Evolutionary conservation across 37 sponge, comb jelly and placozoan genomes (phyloP), one percentile per base, ranked within the genome.

Genomic region (Cliona cf. orientalis): DNA sequence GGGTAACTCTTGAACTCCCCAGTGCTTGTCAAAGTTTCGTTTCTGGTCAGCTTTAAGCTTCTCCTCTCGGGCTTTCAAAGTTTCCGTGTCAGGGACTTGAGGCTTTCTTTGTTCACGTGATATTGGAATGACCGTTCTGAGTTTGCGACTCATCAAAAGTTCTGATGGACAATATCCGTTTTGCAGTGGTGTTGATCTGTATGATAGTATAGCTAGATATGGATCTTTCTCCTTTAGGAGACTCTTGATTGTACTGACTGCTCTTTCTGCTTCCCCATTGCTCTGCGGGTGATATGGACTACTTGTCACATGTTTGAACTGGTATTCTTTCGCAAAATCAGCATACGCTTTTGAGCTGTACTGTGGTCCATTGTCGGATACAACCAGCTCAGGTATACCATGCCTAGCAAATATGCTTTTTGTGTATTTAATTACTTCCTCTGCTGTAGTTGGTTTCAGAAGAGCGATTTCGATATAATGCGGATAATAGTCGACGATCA

Each of bases 141-240:
- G n/a, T n/a, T n/a, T n/a, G n/a, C n/a, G n/a, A n/a, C n/a, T 35
- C 84, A 83, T 83, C 39, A 82, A 9, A 5, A 82, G 83, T 28
- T 82, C 71, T 58, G 74, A 71, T 12, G 84, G 84, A 63, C 84
- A 76, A 46, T 76, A 84, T 32, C 85, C 85, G 36, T 29, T 75
- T 43, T 69, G 32, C 55, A 86, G 46, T 7, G 87, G 80, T 35
- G 80, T 86, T 11, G 73, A 2, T 42, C 87, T 38, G 59, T 86
- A 86, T 2, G 79, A 39, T 14, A 86, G 39, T 12, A 86, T 26
- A 37, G 65, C 79, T 14, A 38, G 40, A 35, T 73, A 71, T 9
- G 80, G 80, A 71, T 80, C 87, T n/a, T 37, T 37, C 41, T 86
- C 80, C 44, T 73, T 53, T 0, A 86, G 74, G 58, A 86, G 56